A percentile compares a stretch with the other conserved stretches of the same genome.
phyloP scores from a whole-genome alignment of 2,888 invertebrate species.

The Phrixothrix hirtus region DNA sequence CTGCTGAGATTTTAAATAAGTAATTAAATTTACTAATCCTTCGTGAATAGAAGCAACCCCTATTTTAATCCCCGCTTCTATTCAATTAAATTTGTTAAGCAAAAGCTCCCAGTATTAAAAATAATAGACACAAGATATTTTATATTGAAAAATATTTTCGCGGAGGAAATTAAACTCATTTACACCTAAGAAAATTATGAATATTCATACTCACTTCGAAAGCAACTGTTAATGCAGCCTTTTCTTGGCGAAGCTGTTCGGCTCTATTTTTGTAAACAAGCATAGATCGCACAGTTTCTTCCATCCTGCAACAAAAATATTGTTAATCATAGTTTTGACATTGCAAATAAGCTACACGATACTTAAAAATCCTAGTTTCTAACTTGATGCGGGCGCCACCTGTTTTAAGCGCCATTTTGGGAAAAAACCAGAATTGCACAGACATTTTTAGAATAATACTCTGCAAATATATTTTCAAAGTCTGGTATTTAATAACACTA shows the following conservation, averaged over 20 bases:
- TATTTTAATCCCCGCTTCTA: constrained; percentile 34
- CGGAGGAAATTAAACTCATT: too few relatives aligned
- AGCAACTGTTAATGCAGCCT: constrained; percentile 69
- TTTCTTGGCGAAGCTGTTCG: constrained; percentile 76
- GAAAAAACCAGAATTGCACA: too few relatives aligned
- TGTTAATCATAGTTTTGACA: constrained; percentile 1
- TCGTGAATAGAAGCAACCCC: constrained; percentile 34
- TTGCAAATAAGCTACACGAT: too few relatives aligned
- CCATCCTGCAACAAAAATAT: constrained; percentile 66
- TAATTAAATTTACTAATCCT: constrained; percentile 37
- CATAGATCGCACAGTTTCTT: constrained; percentile 74
- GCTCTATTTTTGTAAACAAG: constrained; percentile 74
- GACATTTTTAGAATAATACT: too few relatives aligned
- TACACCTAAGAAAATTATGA: constrained; percentile 1
- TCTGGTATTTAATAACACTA: too few relatives aligned
- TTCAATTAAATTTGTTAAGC: constrained; percentile 36
- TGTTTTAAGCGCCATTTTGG: too few relatives aligned
- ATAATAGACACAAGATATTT: constrained; percentile 23
- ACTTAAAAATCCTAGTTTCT: too few relatives aligned
- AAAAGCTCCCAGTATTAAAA: constrained; percentile 23
- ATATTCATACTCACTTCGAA: constrained; percentile 65
- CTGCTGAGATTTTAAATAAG: constrained; percentile 35
- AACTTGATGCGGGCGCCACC: too few relatives aligned
- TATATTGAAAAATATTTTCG: too few relatives aligned
- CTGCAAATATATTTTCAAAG: too few relatives aligned